phyloP scores from a whole-genome alignment of 2,797 vertebrate species.

The Hirundo rustica region DNA sequence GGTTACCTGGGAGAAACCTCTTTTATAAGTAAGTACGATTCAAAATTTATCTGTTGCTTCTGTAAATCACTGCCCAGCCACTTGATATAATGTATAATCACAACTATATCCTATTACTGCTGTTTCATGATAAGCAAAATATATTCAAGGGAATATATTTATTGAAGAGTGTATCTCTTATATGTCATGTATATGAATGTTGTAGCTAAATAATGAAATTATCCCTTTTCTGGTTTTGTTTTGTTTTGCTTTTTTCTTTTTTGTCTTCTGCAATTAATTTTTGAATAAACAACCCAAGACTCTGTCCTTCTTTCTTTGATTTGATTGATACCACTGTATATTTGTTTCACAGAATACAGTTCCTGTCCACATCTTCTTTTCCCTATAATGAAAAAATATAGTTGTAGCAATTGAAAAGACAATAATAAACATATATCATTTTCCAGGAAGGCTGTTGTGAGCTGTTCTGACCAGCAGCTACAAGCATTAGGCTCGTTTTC shows the following conservation, averaged over 20 bases:
- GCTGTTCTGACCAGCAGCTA: constrained; percentile 65
- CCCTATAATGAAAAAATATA: background rate
- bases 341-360: background rate
- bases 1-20: constrained; percentile 95
- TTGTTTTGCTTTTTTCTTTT: background rate
- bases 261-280: background rate
- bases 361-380: background rate
- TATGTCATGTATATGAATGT: background rate
- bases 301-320: background rate
- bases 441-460: constrained; percentile 39
- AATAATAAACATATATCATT: constrained; percentile 26
- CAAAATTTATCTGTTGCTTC: background rate
- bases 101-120: background rate
- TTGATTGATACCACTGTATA: background rate
- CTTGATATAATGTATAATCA: background rate
- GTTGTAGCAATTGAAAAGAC: constrained; percentile 25
- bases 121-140: background rate
- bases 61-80: background rate
- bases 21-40: constrained; percentile 88
- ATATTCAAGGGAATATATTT: background rate
- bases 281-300: background rate
- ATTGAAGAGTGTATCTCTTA: background rate
- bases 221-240: background rate
- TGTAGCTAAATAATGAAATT: background rate
- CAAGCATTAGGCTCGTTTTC: background rate